Base-by-base conservation (phyloP, 2,797 vertebrate genomes). In the Pachyuromys duprasi region DNA sequence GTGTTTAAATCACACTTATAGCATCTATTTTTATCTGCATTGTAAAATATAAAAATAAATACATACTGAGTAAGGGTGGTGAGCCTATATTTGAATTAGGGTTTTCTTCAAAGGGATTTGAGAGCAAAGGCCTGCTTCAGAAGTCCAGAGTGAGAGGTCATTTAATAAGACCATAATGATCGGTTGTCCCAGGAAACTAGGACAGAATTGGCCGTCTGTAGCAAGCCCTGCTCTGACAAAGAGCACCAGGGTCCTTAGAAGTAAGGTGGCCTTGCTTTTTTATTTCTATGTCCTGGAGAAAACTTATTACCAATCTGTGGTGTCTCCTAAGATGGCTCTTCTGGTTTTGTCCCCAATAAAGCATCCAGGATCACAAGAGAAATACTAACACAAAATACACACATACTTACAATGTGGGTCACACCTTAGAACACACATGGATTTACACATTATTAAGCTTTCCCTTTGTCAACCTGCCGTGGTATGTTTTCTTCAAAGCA, bases 131-230 rank as follows among this genome's bases (percentile, higher is more conserved):
- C 49, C 45, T 69, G 5, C 88, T 90, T 95, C 93, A 72, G 76
- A 96, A 95, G 53, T 92, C 90, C 90, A 83, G 53, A 88, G 57
- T 79, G 88, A 95, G 84, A 63, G 49, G 55, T 81, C 76, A 95
- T 89, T 93, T 96, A 83, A 89, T 92, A 76, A 91, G 49, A 92
- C 26, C 57, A 18, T 92, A 94, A 96, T 96, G 94, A 94, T 80
- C 86, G 76, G n/a, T 89, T 84, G 42, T 86, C 82, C 87, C 72
- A 86, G 89, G 93, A 93, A 96, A 94, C 42, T 53, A 79, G 81
- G n/a, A 78, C 88, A 94, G 84, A 86, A 55, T 63, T 22, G 74
- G n/a, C 65, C 5, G 26, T 39, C 60, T 55, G 78, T 92, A 65
- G 53, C 8, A 65, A 97, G 63, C n/a, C 17, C 24, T 80, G 62